Base-by-base conservation (phyloP, 2,888 invertebrate species). In the Campoletis raptor region DNA sequence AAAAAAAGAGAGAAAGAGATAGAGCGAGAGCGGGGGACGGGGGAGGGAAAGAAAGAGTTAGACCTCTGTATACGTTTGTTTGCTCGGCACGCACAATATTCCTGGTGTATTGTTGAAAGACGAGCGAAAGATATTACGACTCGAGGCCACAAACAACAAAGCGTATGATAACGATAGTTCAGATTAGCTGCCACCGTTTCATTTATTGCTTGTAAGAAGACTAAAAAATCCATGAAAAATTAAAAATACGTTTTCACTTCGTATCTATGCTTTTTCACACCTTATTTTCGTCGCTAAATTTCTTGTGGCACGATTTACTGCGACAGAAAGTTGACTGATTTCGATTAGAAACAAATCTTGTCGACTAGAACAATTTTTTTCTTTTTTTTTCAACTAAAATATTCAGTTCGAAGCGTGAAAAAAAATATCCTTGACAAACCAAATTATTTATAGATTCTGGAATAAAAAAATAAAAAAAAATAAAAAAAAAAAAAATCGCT, bases 111-210 rank as follows among this genome's bases (percentile, higher is more conserved):
- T 81, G 67, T 85, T 81, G 66, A 30, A 81, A 77, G 77, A 78
- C 57, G 77, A 79, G 64, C 61, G 45, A 24, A 70, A 78, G 48
- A 64, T 80, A 76, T 61, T 76, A 54, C 83, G 83, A 81, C 73
- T 82, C 85, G 74, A 83, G 81, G 87, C 86, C 85, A 66, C 67
- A 77, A 81, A 87, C 78, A 84, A 15, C 42, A 36, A 18, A 73
- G 52, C 54, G 45, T 64, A 80, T 67, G 83, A 80, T 80, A 85
- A 54, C 76, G 70, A 24, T 61, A 54, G 70, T 77, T 74, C 40
- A 83, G 77, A 86, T 86, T 86, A 80, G 52, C 52, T 70, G 57
- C 61, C 42, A 67, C 57, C 52, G 45, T 80, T 76, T 80, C 76
- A 69, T 85, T 66, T 74, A 82, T 79, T 74, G 45, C 54, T 36